Conservation (phyloP, 2,888 invertebrate species). For the Patella depressa region DNA sequence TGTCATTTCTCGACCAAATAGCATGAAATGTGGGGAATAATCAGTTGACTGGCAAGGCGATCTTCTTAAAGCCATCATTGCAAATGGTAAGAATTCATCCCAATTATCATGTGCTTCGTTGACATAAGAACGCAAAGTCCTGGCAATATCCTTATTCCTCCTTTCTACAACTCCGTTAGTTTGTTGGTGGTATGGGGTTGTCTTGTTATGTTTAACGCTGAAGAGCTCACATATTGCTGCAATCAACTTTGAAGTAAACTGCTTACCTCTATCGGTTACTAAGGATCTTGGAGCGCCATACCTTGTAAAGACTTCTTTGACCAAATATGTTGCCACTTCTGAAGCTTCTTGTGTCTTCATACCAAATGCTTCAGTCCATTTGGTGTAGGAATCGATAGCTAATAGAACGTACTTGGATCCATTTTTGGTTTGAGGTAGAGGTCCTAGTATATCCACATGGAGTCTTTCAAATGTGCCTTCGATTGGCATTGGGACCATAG, state of each 20-base stretch:
- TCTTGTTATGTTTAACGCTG: slow-evolving; percentile 31
- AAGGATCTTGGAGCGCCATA: slow-evolving; percentile 36
- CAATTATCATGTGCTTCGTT: slow-evolving; percentile 18
- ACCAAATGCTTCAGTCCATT: slow-evolving; percentile 42
- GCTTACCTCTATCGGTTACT: slow-evolving; percentile 39
- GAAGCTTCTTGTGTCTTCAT: slow-evolving; percentile 36
- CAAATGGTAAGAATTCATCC: slow-evolving; percentile 12
- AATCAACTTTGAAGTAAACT: slow-evolving; percentile 38
- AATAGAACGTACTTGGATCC: slow-evolving; percentile 73
- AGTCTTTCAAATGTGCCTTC: slow-evolving; percentile 25
- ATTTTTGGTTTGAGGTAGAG: slow-evolving; percentile 26
- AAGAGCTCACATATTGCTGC: slow-evolving; percentile 39
- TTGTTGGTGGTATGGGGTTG: slow-evolving; percentile 40
- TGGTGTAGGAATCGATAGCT: slow-evolving; percentile 33
- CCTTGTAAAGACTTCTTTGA: no score
- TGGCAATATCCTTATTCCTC: slow-evolving; percentile 27
- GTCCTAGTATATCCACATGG: slow-evolving; percentile 40
- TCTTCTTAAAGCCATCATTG: slow-evolving; percentile 22
- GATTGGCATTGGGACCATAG: slow-evolving; percentile 32
- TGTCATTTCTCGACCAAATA: slow-evolving; percentile 40
- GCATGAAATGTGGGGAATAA: slow-evolving; percentile 34
- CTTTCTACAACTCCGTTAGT: slow-evolving; percentile 41
- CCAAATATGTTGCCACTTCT: slow-evolving; percentile 36
- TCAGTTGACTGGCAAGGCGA: slow-evolving; percentile 31
- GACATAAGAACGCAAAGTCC: slow-evolving; percentile 18